Base-by-base conservation (phyloP, 2,113 vertebrate species). In the Lathamus discolor region DNA sequence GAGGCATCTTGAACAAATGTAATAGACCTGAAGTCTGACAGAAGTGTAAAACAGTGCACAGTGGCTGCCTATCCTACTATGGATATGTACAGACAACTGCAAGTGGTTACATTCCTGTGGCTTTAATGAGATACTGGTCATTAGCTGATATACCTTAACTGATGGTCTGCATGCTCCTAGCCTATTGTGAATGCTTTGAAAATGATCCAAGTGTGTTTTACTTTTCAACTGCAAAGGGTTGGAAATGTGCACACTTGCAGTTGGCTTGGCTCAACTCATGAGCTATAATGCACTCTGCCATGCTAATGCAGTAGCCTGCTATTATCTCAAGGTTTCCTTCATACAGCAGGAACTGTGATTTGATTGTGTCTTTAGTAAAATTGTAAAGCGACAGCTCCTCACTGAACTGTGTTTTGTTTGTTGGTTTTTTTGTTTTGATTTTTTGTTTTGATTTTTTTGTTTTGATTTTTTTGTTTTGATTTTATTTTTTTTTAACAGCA, bases 401-500 rank as follows among this genome's bases (percentile, higher is more conserved):
- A 64, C 52, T 75, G 59, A 94, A 79, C 27, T 52, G 11, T 83
- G 41, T 23, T 59, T 59, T n/a, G 19, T 16, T 88, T 20, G 46
- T 43, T 43, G 43, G 14, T 19, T 83, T 89, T 59, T 86, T 23
- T 48, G 11, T 13, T 49, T 25, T 14, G 49, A 79, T 86, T 78
- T 11, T 31, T 54, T 33, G 27, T 28, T 55, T 23, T 12, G 48
- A 7, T 49, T 24, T 49, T 31, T 57, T 55, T 55, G 17, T 55
- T n/a, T n/a, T n/a, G n/a, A n/a, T n/a, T n/a, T n/a, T n/a, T n/a
- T 55, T 31, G 17, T 17, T 54, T 54, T 18, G 18, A 17, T 31
- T 57, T 44, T 17, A 78, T 84, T 79, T 81, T 94, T 87, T 84
- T 90, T 59, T 87, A 95, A 83, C 46, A 92, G 91, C 96, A 31